These are phyloP conservation scores for Isurus oxyrinchus DNA, from an alignment of 2,113 vertebrate species.

Conservation along the genomic window DNA sequence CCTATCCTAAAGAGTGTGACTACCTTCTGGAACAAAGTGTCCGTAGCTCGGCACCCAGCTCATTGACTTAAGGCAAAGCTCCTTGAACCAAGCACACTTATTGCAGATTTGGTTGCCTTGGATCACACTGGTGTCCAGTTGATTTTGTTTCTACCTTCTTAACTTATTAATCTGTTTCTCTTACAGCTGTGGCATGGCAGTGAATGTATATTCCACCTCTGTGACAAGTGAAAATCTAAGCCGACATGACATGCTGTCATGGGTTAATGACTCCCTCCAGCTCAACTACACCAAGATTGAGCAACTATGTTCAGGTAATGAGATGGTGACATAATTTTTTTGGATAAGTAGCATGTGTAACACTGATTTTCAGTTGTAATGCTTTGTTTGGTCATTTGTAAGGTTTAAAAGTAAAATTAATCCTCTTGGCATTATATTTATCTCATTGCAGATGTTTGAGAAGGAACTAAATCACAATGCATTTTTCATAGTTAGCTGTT, in stretches of 20 bases:
- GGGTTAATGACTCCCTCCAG: constrained; percentile 93
- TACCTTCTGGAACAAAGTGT: too few relatives aligned
- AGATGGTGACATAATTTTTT: neutral
- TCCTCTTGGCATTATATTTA: neutral
- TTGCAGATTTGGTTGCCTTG: too few relatives aligned
- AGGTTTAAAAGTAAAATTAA: neutral
- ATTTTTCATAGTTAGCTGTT: neutral
- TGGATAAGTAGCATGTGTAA: neutral
- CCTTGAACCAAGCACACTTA: too few relatives aligned
- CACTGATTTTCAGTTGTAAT: neutral
- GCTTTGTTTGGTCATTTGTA: neutral
- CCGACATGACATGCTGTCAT: constrained; percentile 93
- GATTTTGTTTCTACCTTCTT: neutral
- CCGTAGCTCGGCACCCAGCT: too few relatives aligned
- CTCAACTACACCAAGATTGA: constrained; percentile 91
- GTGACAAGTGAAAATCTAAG: constrained; percentile 93
- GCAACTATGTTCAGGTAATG: constrained; percentile 85
- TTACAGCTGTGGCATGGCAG: constrained; percentile 83
- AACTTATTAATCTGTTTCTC: constrained; percentile 29
- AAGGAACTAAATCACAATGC: neutral
- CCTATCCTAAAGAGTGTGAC: too few relatives aligned
- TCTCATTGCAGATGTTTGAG: neutral
- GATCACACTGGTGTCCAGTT: neutral
- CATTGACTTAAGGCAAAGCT: too few relatives aligned
- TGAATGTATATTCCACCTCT: constrained; percentile 94